Evolutionary conservation across 2,888 invertebrate species (phyloP).

Genomic region (Eupithecia subumbrata): DNA sequence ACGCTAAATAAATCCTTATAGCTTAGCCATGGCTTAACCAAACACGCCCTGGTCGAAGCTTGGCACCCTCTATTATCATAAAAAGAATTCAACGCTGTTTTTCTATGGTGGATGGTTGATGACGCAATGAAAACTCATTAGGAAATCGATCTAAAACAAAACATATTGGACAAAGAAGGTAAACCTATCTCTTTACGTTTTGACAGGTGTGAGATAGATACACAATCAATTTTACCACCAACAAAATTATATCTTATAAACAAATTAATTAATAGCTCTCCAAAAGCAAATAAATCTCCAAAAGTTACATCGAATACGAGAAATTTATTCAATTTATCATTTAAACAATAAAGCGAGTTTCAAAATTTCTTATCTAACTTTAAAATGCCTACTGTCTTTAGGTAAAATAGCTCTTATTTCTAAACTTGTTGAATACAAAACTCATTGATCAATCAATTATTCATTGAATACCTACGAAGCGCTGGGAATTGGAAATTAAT

Average conservation of each 20-base stretch:
- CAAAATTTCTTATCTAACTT: conserved; percentile 10
- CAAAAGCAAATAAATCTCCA: conserved; percentile 39
- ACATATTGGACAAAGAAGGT: background rate
- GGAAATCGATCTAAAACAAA: background rate
- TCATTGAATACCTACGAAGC: background rate
- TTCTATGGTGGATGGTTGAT: background rate
- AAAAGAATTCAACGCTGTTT: background rate
- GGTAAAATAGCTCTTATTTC: conserved; percentile 9
- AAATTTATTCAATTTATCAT: conserved; percentile 31
- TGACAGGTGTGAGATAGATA: background rate
- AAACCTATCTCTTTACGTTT: background rate
- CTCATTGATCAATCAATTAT: background rate
- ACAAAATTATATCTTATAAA: background rate
- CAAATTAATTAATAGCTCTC: conserved; percentile 19
- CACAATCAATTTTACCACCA: background rate
- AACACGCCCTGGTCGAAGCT: background rate
- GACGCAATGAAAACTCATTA: background rate
- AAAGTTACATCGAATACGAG: conserved; percentile 32
- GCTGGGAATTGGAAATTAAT: background rate
- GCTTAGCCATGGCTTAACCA: too few relatives aligned
- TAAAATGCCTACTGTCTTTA: conserved; percentile 9
- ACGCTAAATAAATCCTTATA: too few relatives aligned
- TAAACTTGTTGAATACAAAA: conserved; percentile 4
- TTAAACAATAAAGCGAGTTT: conserved; percentile 27
- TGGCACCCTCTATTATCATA: too few relatives aligned